Evolutionary conservation across 2,888 invertebrate species (phyloP), one percentile per base, ranked within the genome.

Genomic region (Trachelus tabidus): DNA sequence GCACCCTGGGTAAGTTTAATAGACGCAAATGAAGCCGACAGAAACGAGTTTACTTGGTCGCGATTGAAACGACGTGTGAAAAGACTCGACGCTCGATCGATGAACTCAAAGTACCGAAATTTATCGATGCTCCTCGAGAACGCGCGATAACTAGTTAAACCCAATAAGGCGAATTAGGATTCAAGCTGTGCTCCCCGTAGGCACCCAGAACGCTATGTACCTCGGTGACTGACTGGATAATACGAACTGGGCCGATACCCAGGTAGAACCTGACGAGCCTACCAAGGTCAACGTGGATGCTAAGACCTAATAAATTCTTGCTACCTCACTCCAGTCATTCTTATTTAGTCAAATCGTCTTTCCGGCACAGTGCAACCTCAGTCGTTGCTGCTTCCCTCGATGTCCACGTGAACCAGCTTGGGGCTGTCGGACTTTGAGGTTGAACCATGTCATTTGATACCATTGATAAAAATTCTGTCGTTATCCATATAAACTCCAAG

Each of bases 101-200:
- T 1, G 23, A 56, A 56, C 23, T 56, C 9, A 23, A 56, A 56
- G 56, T 56, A 9, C 23, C 56, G 23, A 9, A 56, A 56, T 56
- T 56, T 23, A 23, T 56, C 9, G 56, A 56, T 2, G 56, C 56
- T 56, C 56, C 23, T 56, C 23, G 23, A 56, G 23, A 56, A 56
- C 56, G 56, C 84, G 81, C 81, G 82, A 83, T 83, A 85, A 84
- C 81, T 83, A 82, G 82, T 83, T 84, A 85, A 85, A 84, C 85
- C 82, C 86, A 88, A 88, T 86, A 87, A 84, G 80, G 83, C 81
- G 83, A 87, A 87, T 87, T 86, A 85, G 85, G 85, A 88, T 88
- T 86, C 87, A 87, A 88, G 84, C 83, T 83, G 85, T 82, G 80
- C 79, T 82, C 82, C 79, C 75, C 79, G 80, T 78, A 82, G 82